phyloP scores from a whole-genome alignment of 1,140 invertebrate genomes.

The Geopemphigus sp. region DNA sequence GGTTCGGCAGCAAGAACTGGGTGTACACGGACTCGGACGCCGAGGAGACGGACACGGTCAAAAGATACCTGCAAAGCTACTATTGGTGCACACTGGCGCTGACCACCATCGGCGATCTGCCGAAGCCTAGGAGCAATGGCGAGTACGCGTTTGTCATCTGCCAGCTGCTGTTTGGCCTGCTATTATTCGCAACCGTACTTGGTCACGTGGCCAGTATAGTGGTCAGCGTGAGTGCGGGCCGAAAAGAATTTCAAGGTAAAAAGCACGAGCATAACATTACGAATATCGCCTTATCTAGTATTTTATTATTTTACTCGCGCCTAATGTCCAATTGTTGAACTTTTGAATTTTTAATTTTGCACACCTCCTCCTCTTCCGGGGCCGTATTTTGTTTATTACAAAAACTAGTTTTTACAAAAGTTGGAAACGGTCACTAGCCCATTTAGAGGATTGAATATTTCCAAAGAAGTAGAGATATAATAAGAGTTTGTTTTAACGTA shows the following conservation, averaged over 20 bases:
- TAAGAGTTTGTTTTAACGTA: no score
- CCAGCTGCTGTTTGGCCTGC: conserved; percentile 84
- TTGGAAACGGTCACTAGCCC: no score
- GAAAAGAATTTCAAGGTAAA: conserved; percentile 93
- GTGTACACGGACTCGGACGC: conserved; percentile 79
- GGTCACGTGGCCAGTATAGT: conserved; percentile 95
- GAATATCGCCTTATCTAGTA: no score
- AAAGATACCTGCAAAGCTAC: conserved; percentile 94
- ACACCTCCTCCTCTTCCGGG: no score
- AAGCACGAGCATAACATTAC: no score
- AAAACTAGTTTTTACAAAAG: no score
- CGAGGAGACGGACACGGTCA: conserved; percentile 81
- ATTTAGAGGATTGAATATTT: no score
- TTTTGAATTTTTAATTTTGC: no score
- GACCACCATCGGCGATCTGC: conserved; percentile 81
- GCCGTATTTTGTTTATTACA: no score
- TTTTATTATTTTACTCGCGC: no score
- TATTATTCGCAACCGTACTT: conserved; percentile 87
- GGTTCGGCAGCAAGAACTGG: conserved; percentile 88
- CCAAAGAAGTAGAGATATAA: no score
- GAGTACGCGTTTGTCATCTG: conserved; percentile 89
- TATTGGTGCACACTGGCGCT: conserved; percentile 96
- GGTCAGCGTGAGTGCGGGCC: conserved; percentile 87
- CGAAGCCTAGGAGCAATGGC: conserved; percentile 78
- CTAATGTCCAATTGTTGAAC: no score